Evolutionary conservation across 2,797 vertebrate species (phyloP), one percentile per base, ranked within the genome.

Genomic region (Cossypha heuglini): DNA sequence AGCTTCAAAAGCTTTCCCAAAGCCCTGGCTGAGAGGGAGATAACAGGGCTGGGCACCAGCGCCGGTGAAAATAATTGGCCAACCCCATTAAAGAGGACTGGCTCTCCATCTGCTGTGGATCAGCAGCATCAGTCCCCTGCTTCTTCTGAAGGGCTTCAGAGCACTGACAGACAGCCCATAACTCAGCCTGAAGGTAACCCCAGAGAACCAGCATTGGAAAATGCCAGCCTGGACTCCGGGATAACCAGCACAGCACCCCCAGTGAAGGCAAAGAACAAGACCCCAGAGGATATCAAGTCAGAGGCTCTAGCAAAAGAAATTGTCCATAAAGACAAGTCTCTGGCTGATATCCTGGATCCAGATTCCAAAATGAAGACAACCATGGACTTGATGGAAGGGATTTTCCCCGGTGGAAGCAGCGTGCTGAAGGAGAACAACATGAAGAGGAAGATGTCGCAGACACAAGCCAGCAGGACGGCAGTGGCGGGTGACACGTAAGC

Each of bases 311-410:
- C 98, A 57, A 98, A 97, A 86, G 98, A 99, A 96, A 98, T 99
- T 94, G 95, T 99, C 85, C 95, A 98, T 93, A 98, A 97, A 85
- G 99, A 99, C 93, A 97, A 97, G 90, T 99, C 99, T 80, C 98
- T 99, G 86, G 98, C 97, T 9, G 98, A 98, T 38, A 98, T 99
- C 77, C 94, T 99, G 94, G 99, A 99, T 91, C 98, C 98, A 1
- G 99, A 98, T 95, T 98, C 98, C 28, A 98, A 96, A 92, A 97
- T 98, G 96, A 98, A 98, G 97, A 99, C 98, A 43, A 99, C 98
- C 5, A 98, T 99, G 86, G 99, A 99, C 73, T 97, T 99, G 46
- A 99, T 99, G 98, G 98, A 98, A 97, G 99, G 99, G 51, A 98
- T 99, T 81, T 99, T 99, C 96, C 98, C 98, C 9, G 94, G 96